These are phyloP conservation scores for Druon quercuslanigerum DNA, from an alignment of 1,140 invertebrate species.

Conservation along the genomic window DNA sequence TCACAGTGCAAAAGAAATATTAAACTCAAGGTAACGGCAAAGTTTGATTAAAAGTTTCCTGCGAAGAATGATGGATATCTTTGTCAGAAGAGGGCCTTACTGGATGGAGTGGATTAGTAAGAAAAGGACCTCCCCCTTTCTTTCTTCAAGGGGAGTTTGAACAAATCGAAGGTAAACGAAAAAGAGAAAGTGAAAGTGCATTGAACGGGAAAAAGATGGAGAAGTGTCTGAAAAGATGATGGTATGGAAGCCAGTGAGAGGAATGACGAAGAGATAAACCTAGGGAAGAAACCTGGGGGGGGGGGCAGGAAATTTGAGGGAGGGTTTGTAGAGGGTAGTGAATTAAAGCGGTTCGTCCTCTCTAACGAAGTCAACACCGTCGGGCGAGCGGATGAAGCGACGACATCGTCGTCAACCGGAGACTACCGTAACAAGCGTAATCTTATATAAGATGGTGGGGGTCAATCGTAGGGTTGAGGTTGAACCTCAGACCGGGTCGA, in stretches of 20 bases:
- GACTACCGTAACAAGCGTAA: slow-evolving; percentile 72
- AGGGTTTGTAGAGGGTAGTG: slow-evolving; percentile 53
- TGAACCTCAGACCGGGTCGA: slow-evolving; percentile 23
- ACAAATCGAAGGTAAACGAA: slow-evolving; percentile 33
- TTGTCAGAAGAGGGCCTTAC: slow-evolving; percentile 36
- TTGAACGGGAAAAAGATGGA: slow-evolving; percentile 4
- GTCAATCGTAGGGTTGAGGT: slow-evolving; percentile 61
- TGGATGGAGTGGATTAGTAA: neutral
- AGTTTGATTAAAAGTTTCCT: slow-evolving; percentile 68
- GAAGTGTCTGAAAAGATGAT: slow-evolving; percentile 24
- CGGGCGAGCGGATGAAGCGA: slow-evolving; percentile 44
- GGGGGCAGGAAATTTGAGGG: slow-evolving; percentile 19
- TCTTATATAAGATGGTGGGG: slow-evolving; percentile 69
- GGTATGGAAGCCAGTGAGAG: neutral
- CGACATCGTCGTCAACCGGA: slow-evolving; percentile 49
- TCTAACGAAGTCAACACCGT: slow-evolving; percentile 70
- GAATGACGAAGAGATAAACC: slow-evolving; percentile 35
- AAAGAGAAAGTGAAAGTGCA: too few relatives aligned
- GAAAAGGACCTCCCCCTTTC: neutral
- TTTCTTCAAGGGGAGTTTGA: slow-evolving; percentile 31
- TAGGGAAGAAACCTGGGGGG: slow-evolving; percentile 32
- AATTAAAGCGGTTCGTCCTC: slow-evolving; percentile 68
- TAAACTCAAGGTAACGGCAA: slow-evolving; percentile 44
- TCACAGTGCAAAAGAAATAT: slow-evolving; percentile 51
- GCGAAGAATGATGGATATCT: slow-evolving; percentile 60